These are phyloP conservation scores for Phalacrocorax carbo DNA, from an alignment of 2,113 vertebrate genomes.

Conservation along the genomic window DNA sequence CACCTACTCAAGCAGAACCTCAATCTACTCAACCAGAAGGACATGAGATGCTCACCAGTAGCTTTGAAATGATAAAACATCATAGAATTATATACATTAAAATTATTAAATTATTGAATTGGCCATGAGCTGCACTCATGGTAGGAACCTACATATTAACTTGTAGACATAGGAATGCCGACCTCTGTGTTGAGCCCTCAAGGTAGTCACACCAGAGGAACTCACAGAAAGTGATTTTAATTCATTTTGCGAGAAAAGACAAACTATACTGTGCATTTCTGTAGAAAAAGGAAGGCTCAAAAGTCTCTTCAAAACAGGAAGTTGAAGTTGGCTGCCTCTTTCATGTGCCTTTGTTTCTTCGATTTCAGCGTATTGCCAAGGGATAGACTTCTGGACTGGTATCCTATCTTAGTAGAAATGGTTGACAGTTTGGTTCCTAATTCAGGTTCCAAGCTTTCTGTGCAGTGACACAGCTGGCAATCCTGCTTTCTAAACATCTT, in stretches of 20 bases:
- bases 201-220: background rate
- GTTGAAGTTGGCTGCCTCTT: background rate
- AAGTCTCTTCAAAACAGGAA: background rate
- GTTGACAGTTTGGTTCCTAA: background rate
- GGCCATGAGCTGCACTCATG: background rate
- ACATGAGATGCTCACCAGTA: background rate
- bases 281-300: background rate
- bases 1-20: background rate
- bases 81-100: background rate
- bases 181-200: background rate
- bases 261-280: background rate
- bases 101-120: background rate
- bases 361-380: background rate
- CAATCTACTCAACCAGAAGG: background rate
- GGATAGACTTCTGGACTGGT: background rate
- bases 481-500: slow-evolving; percentile 17
- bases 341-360: background rate
- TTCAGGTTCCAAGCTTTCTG: slow-evolving; percentile 10
- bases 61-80: background rate
- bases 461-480: slow-evolving; percentile 1
- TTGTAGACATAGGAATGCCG: background rate
- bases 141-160: background rate
- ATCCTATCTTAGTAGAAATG: background rate
- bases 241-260: background rate
- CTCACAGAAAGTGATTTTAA: background rate